phyloP scores from a whole-genome alignment of 1,140 invertebrate genomes.

The Drosophila aff. region DNA sequence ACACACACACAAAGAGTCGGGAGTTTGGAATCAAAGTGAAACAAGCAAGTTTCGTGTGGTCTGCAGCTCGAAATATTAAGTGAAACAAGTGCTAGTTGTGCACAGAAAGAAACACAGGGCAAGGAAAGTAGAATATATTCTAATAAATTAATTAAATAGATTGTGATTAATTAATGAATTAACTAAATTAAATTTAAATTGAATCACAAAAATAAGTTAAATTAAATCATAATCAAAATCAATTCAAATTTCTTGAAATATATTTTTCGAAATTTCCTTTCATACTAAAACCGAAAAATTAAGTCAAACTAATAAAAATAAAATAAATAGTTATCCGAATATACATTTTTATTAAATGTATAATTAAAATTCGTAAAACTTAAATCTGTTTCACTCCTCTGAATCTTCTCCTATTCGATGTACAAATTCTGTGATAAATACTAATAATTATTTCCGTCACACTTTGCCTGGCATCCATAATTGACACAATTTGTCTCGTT shows the following conservation, averaged over 20 bases:
- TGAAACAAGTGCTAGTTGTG: constrained; percentile 14
- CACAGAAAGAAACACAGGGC: neutral
- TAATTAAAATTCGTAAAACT: neutral
- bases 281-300: no score
- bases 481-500: constrained; percentile 27
- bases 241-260: no score
- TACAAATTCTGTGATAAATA: constrained; percentile 7
- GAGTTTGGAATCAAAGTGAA: constrained; percentile 32
- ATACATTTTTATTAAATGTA: no score
- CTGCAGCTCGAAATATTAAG: constrained; percentile 29
- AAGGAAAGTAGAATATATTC: no score
- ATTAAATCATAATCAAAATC: no score
- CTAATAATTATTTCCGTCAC: constrained; percentile 20
- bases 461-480: constrained; percentile 9
- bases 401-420: neutral
- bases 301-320: no score
- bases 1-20: neutral
- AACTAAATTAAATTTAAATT: no score
- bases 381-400: neutral
- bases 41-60: constrained; percentile 25
- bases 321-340: no score
- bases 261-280: no score
- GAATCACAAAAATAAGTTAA: no score
- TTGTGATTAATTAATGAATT: no score
- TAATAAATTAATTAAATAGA: no score